A percentile compares a stretch with the other conserved stretches of the same genome.
These are phyloP conservation scores for Spinibarbus caldwelli DNA, from an alignment of 2,797 vertebrate species.

Conservation along the genomic window DNA sequence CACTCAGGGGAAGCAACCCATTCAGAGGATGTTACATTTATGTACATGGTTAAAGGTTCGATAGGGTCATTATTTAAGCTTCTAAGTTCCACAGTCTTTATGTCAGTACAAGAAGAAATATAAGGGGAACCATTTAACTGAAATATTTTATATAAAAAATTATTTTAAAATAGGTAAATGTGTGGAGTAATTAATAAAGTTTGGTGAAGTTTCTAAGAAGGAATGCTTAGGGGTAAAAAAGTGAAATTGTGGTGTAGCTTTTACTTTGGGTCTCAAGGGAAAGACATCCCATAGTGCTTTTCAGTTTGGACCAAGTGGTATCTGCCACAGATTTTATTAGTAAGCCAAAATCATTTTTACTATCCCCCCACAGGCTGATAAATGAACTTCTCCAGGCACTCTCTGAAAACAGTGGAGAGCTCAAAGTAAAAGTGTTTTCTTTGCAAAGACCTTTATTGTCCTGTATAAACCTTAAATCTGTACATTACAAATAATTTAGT, in stretches of 20 bases:
- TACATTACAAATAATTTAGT: background rate
- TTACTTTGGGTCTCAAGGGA: conserved; percentile 69
- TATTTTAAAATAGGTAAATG: background rate
- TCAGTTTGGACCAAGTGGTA: conserved; percentile 59
- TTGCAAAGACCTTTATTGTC: background rate
- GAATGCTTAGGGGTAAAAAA: conserved; percentile 45
- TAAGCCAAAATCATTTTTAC: conserved; percentile 68
- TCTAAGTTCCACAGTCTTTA: too few species aligned
- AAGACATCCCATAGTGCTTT: conserved; percentile 53
- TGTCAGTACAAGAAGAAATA: background rate
- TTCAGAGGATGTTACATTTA: too few species aligned
- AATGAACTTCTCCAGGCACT: conserved; percentile 69
- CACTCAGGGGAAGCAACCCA: too few species aligned
- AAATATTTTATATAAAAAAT: background rate
- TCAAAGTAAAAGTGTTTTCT: too few species aligned
- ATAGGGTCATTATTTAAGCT: too few species aligned
- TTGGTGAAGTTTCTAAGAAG: conserved; percentile 54
- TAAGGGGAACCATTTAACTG: background rate
- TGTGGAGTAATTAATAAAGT: conserved; percentile 40
- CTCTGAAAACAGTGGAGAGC: conserved; percentile 57
- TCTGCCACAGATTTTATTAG: conserved; percentile 70
- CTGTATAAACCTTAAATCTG: background rate
- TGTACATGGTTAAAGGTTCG: too few species aligned
- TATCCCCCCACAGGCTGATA: conserved; percentile 55
- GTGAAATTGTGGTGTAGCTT: conserved; percentile 58